Base-by-base conservation (phyloP, 2,113 vertebrate species). In the Megalops atlanticus region DNA sequence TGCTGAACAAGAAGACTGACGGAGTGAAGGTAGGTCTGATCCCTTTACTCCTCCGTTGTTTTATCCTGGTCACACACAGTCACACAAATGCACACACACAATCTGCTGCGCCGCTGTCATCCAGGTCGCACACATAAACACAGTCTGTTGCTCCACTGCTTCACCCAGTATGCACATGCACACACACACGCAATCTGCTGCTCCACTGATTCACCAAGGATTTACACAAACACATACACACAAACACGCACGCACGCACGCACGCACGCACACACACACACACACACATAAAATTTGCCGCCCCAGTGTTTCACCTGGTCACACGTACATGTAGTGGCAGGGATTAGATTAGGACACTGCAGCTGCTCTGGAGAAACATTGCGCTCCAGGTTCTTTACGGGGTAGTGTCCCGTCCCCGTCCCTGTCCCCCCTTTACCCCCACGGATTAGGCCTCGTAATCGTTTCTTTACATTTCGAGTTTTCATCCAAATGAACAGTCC, bases 1-100 rank as follows among this genome's bases (percentile, higher is more conserved):
- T 98, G 87, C 92, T 97, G 93, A 97, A 93, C 88, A 94, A 99
- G 92, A 98, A 99, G 80, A 90, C 97, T 0, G 97, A 99, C 85
- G 96, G 97, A 81, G 96, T 98, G 83, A 99, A 99, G 96, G 97
- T 99, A 95, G 90, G 96, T 2, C 58, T 31, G 43, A 16, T n/a
- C 3, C 45, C 18, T 71, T 4, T 11, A 35, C 33, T 5, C 16
- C 15, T 31, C 12, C 21, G 3, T 40, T 15, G n/a, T 31, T 41
- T 27, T 24, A 1, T 4, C 18, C 15, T n/a, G 49, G 0, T 4
- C 11, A 35, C 40, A 33, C 72, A 47, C 49, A 76, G 10, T 31
- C 43, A 47, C 24, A 40, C 16, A 52, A 2, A 52, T 2, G 14
- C 31, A 27, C 52, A 73, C 6, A 11, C 27, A 41, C n/a, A 33